Percentiles rank a stretch among this genome's conserved stretches.
Evolutionary conservation across 2,113 vertebrate species (phyloP).

Genomic region (Rissa tridactyla): DNA sequence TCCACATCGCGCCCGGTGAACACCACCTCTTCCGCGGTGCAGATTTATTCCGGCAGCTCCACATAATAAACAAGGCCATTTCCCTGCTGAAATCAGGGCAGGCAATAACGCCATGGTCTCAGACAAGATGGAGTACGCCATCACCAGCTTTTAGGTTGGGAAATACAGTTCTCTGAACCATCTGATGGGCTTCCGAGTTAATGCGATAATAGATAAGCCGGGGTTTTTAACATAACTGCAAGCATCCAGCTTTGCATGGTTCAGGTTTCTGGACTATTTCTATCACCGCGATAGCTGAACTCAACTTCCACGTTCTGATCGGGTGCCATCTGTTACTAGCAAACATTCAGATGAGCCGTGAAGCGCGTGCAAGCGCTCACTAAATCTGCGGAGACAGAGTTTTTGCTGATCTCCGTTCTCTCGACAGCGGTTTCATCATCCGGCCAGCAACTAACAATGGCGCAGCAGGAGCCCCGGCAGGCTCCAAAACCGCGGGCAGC

Average conservation of each 20-base stretch:
- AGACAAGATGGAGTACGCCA: not conserved
- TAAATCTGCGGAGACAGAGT: not conserved
- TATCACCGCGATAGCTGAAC: not conserved
- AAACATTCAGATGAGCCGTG: not conserved
- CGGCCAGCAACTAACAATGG: not conserved
- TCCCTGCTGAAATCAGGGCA: not conserved
- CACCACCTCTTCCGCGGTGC: rapidly evolving
- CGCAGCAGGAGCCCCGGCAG: not conserved
- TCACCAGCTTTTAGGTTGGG: not conserved
- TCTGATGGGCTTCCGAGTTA: not conserved
- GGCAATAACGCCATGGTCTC: rapidly evolving
- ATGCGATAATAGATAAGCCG: not conserved
- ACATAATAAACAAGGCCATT: not conserved
- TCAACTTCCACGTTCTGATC: not conserved
- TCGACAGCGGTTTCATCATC: not conserved
- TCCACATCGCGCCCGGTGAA: rapidly evolving
- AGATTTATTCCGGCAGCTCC: not conserved
- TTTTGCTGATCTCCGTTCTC: not conserved
- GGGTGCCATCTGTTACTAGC: not conserved
- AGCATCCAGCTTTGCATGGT: not conserved
- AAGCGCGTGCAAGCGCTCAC: not conserved
- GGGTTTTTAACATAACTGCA: not conserved
- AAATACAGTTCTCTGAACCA: not conserved
- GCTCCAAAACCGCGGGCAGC: not conserved
- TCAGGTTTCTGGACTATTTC: not conserved